Evolutionary conservation across 2,888 invertebrate genomes (phyloP), one percentile per base, ranked within the genome.

Genomic region (Nymphalis c-album): DNA sequence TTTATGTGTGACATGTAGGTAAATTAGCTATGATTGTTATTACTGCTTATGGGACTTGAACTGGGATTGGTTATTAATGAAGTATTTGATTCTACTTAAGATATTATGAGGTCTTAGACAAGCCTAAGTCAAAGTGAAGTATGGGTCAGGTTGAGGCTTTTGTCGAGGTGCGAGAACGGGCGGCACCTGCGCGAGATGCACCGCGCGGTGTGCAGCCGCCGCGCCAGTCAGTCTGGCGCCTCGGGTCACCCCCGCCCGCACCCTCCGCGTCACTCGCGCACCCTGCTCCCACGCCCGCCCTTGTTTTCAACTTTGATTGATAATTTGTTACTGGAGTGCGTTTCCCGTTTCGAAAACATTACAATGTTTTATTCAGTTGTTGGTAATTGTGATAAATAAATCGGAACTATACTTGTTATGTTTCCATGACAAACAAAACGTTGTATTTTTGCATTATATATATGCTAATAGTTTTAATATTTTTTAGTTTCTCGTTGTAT

Each of bases 291-390:
- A 83, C 86, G 80, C 86, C 77, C 83, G 80, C 84, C 84, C 85
- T 90, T 91, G 90, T 91, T 91, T 91, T 91, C 87, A 90, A 90
- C 90, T 91, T 88, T 91, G 91, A 91, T 91, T 90, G 88, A 91
- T 91, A 91, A 91, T 91, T 90, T 90, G 87, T 90, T 91, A 90
- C 88, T 86, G 84, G 82, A 89, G 83, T 87, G 86, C 84, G 88
- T 87, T 84, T 83, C 80, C 78, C 78, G 77, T 81, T 86, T 83
- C 81, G 78, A 74, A 77, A 77, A 75, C 71, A 76, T 75, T 71
- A 76, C 70, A 68, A 71, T 71, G 69, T 73, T 64, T 71, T 72
- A 71, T 71, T 69, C 71, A 67, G 67, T 68, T 69, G 67, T 64
- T 67, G 63, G 63, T 67, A 69, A 72, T 69, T 65, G 69, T 50